Conservation (phyloP, 2,888 invertebrate genomes). For the Nemotelus nigrinus region DNA sequence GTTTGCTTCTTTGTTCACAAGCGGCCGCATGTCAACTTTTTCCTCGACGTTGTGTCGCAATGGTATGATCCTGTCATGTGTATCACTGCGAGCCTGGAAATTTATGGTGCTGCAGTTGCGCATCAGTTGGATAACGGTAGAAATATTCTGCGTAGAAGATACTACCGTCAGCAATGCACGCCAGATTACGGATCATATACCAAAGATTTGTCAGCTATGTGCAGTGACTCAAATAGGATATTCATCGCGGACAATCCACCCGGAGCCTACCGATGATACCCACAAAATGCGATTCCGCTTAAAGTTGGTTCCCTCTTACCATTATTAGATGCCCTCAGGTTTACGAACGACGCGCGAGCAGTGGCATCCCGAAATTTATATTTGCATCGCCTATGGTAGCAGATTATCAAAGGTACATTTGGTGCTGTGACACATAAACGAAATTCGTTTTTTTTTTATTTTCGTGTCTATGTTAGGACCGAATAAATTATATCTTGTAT, state of each 20-base stretch:
- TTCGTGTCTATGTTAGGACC: constrained; percentile 52
- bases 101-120: constrained; percentile 98
- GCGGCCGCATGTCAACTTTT: no score
- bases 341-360: constrained; percentile 96
- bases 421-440: constrained; percentile 66
- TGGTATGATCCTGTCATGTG: constrained; percentile 99
- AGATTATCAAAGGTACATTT: constrained; percentile 59
- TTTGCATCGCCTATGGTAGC: constrained; percentile 90
- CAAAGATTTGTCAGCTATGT: constrained; percentile 97
- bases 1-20: constrained; percentile 99
- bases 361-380: constrained; percentile 93
- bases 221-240: constrained; percentile 91
- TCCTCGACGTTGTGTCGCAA: constrained; percentile 95
- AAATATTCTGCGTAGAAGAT: constrained; percentile 91
- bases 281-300: constrained; percentile 99
- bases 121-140: constrained; percentile 96
- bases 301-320: constrained; percentile 98
- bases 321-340: constrained; percentile 95
- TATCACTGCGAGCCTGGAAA: constrained; percentile 99
- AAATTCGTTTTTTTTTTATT: no score
- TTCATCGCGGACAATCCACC: constrained; percentile 99
- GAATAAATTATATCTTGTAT: constrained; percentile 42
- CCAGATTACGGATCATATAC: constrained; percentile 97
- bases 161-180: constrained; percentile 97
- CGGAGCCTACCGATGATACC: constrained; percentile 97